Conservation (phyloP, 2,888 invertebrate genomes). For the Dicyrtoma fusca region DNA sequence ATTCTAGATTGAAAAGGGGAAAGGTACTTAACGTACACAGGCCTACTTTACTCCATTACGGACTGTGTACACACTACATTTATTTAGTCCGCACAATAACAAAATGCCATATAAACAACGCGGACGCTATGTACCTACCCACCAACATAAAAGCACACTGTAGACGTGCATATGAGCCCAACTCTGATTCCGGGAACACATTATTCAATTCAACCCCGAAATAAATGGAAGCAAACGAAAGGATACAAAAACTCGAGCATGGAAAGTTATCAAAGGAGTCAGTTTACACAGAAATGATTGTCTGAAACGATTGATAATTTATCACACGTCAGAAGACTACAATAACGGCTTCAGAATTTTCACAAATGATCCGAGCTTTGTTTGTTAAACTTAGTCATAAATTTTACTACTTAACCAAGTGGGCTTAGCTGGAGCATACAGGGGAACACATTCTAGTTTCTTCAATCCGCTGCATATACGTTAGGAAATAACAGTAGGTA, state of each 20-base stretch:
- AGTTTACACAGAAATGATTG: slow-evolving; percentile 7
- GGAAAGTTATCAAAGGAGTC: slow-evolving; percentile 3
- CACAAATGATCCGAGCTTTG: slow-evolving; percentile 47
- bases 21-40: no score
- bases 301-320: slow-evolving; percentile 32
- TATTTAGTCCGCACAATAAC: no score
- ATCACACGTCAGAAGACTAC: slow-evolving; percentile 41
- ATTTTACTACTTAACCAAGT: slow-evolving; percentile 28
- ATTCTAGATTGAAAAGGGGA: no score
- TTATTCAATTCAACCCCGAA: not conserved
- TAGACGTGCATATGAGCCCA: not conserved
- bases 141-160: no score
- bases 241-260: not conserved
- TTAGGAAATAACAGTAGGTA: not conserved
- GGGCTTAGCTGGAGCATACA: slow-evolving; percentile 7
- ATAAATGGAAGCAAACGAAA: not conserved
- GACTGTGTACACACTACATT: no score
- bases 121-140: no score
- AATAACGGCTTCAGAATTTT: slow-evolving; percentile 43
- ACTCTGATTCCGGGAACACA: not conserved
- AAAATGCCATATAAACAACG: no score
- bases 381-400: slow-evolving; percentile 43
- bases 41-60: no score
- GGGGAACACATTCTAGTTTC: not conserved
- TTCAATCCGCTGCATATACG: not conserved